Evolutionary conservation across 2,888 invertebrate species (phyloP).

Genomic region (Embidobia sp.): DNA sequence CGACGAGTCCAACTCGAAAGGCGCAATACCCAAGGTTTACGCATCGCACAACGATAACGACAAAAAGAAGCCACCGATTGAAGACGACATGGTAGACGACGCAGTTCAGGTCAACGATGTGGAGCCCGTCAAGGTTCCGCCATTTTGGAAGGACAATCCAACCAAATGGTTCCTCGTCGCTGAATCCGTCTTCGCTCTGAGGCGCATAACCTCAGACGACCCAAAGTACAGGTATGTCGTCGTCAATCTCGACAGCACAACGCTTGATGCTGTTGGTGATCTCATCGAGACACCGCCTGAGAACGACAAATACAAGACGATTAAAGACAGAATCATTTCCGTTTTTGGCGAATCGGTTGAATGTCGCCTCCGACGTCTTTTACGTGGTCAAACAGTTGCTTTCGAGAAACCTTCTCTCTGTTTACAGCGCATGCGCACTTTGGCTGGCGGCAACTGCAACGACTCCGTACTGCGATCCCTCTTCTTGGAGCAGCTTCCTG

Average conservation of each 20-base stretch:
- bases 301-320: not conserved
- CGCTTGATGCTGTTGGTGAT: constrained; percentile 9
- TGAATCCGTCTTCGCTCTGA: constrained; percentile 19
- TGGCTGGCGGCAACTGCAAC: constrained; percentile 9
- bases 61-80: no score
- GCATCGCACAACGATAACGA: no score
- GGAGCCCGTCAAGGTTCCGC: constrained; percentile 4
- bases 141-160: constrained; percentile 19
- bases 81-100: no score
- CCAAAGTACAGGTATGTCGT: constrained; percentile 26
- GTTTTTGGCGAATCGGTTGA: constrained; percentile 2
- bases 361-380: constrained; percentile 42
- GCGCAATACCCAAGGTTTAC: no score
- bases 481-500: constrained; percentile 24
- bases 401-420: constrained; percentile 13
- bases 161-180: constrained; percentile 13
- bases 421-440: constrained; percentile 9
- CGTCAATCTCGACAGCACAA: constrained; percentile 2
- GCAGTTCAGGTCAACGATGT: not conserved
- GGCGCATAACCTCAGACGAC: constrained; percentile 16
- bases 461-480: constrained; percentile 18
- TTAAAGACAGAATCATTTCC: not conserved
- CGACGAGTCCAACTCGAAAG: no score
- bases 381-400: constrained; percentile 30
- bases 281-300: not conserved